These are phyloP conservation scores for Anoplolepis gracilipes DNA, from an alignment of 1,140 invertebrate genomes.

Conservation along the genomic window DNA sequence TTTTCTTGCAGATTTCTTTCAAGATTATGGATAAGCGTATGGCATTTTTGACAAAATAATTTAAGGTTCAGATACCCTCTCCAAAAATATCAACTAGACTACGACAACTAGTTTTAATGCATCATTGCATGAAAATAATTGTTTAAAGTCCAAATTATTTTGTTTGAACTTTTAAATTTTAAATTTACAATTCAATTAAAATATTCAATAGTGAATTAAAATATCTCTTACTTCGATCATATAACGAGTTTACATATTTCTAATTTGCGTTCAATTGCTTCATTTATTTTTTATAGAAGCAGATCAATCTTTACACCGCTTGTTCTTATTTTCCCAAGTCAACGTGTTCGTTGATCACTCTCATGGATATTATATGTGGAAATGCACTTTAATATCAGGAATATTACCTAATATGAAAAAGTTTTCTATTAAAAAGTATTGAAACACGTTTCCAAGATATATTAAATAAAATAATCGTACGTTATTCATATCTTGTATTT, in stretches of 20 bases:
- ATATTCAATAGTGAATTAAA: constrained; percentile 42
- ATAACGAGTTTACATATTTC: constrained; percentile 42
- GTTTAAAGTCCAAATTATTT: not conserved
- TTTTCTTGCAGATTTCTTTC: not conserved
- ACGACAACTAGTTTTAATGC: constrained; percentile 18
- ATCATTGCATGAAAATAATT: constrained; percentile 21
- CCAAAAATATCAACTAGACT: not conserved
- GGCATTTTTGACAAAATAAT: constrained; percentile 19
- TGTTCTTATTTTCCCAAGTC: not conserved
- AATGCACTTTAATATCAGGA: constrained; percentile 8
- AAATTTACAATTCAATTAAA: too few relatives aligned
- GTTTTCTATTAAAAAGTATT: not conserved
- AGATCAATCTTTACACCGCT: not conserved
- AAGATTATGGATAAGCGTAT: constrained; percentile 5
- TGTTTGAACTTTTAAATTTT: constrained; percentile 21
- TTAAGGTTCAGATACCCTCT: not conserved
- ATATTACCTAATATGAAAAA: constrained; percentile 14
- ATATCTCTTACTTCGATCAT: constrained; percentile 28
- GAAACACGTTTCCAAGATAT: not conserved
- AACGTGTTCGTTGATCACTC: not conserved
- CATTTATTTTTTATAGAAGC: constrained; percentile 2
- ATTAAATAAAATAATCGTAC: not conserved
- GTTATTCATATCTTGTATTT: not conserved
- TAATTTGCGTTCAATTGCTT: constrained; percentile 14
- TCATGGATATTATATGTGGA: not conserved